Conservation (phyloP, 1,140 invertebrate species). For the Drosophila ogumai region DNA sequence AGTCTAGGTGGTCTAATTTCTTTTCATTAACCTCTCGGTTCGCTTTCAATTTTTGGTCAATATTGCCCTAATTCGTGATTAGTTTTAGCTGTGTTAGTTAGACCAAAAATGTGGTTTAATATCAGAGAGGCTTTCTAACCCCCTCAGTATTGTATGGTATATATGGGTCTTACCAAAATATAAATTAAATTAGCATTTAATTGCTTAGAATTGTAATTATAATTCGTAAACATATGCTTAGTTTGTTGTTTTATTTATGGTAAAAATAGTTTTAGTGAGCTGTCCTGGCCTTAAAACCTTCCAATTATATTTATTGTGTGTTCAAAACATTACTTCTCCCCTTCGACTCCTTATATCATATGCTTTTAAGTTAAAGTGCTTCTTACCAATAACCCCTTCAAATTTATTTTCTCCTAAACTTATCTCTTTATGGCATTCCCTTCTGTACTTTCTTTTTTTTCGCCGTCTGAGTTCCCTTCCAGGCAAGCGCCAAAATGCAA, state of each 20-base stretch:
- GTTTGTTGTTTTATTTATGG: not conserved
- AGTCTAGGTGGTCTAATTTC: conserved; percentile 11
- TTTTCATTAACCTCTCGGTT: conserved; percentile 18
- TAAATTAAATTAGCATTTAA: not conserved
- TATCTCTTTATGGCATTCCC: not conserved
- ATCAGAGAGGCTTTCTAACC: not conserved
- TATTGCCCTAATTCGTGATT: not conserved
- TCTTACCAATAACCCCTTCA: not conserved
- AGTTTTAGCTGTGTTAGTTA: not conserved
- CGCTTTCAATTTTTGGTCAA: conserved; percentile 1
- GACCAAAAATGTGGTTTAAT: not conserved
- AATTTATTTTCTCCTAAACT: not conserved
- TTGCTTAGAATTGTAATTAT: not conserved
- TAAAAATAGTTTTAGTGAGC: no score
- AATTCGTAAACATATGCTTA: no score
- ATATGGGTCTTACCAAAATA: not conserved
- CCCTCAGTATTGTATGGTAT: no score
- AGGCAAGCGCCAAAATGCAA: conserved; percentile 35
- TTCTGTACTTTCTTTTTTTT: not conserved
- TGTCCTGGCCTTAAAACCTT: no score
- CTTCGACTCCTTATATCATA: not conserved
- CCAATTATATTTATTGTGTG: no score
- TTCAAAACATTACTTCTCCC: no score
- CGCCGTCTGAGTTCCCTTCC: conserved; percentile 6
- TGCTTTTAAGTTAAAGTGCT: not conserved